Evolutionary conservation across 2,797 vertebrate genomes (phyloP).

Genomic region (Nyctalus aviator): DNA sequence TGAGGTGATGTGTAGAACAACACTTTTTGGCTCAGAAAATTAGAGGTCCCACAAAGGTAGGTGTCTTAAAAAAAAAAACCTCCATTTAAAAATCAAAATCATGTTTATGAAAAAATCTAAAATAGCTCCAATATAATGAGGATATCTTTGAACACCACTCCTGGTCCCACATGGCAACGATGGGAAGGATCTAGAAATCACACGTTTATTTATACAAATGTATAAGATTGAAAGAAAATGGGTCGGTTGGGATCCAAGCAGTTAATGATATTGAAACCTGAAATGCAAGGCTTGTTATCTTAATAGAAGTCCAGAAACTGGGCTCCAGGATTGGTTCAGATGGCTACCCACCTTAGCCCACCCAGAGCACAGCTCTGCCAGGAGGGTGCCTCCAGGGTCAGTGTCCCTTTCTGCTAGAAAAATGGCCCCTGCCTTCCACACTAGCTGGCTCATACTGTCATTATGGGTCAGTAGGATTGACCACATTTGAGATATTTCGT

Average conservation of each 20-base stretch:
- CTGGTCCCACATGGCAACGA: not conserved
- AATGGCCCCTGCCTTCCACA: not conserved
- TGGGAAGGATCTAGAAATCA: not conserved
- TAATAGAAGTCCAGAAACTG: not conserved
- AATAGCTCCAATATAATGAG: not conserved
- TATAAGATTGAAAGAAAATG: not conserved
- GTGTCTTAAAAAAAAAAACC: constrained; percentile 27
- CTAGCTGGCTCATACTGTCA: not conserved
- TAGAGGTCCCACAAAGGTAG: not conserved
- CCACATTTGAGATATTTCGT: not conserved
- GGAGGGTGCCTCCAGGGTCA: not conserved
- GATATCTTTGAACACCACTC: not conserved
- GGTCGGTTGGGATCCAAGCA: not conserved
- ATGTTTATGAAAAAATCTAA: not conserved
- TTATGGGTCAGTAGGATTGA: not conserved
- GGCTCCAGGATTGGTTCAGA: not conserved
- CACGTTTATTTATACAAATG: not conserved
- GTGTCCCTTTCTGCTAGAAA: not conserved
- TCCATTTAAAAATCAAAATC: constrained; percentile 30
- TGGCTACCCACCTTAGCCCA: not conserved
- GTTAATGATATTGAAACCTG: constrained; percentile 1
- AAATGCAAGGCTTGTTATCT: not conserved
- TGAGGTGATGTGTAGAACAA: not conserved
- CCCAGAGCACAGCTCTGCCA: not conserved
- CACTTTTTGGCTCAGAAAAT: not conserved